Evolutionary conservation across 2,113 vertebrate species (phyloP).

Genomic region (Melanostigma gelatinosum): DNA sequence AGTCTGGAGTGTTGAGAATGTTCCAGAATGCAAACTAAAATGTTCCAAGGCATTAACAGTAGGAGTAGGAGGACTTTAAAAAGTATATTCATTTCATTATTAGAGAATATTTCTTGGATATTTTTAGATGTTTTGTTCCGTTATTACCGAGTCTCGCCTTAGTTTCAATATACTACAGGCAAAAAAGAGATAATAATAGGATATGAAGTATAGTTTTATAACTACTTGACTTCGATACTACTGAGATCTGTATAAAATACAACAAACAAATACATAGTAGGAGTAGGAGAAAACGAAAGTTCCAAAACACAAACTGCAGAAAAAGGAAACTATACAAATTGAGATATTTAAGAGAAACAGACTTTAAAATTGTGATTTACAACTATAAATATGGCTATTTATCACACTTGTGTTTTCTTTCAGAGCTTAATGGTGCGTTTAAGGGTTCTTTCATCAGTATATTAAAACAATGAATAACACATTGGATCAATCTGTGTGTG

Average conservation of each 20-base stretch:
- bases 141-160: background rate
- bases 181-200: slow-evolving; percentile 8
- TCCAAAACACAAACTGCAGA: slow-evolving; percentile 1
- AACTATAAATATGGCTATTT: slow-evolving; percentile 42
- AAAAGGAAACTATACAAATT: slow-evolving; percentile 1
- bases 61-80: slow-evolving; percentile 36
- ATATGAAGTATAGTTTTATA: slow-evolving; percentile 2
- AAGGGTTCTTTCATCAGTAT: slow-evolving; percentile 63
- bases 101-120: background rate
- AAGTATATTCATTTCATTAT: slow-evolving; percentile 29
- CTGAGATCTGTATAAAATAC: slow-evolving; percentile 8
- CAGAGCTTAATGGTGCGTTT: slow-evolving; percentile 47
- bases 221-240: background rate
- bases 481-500: slow-evolving; percentile 47
- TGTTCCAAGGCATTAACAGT: slow-evolving; percentile 33
- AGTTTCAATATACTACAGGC: slow-evolving; percentile 13
- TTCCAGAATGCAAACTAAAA: slow-evolving; percentile 40
- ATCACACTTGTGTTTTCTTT: slow-evolving; percentile 55
- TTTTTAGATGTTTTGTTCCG: background rate
- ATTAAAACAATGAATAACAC: slow-evolving; percentile 58
- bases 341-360: slow-evolving; percentile 43
- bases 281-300: background rate
- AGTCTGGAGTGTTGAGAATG: slow-evolving; percentile 23
- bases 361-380: slow-evolving; percentile 44
- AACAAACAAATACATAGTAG: slow-evolving; percentile 7